Conservation (phyloP, 2,113 vertebrate genomes). For the Natator depressus region DNA sequence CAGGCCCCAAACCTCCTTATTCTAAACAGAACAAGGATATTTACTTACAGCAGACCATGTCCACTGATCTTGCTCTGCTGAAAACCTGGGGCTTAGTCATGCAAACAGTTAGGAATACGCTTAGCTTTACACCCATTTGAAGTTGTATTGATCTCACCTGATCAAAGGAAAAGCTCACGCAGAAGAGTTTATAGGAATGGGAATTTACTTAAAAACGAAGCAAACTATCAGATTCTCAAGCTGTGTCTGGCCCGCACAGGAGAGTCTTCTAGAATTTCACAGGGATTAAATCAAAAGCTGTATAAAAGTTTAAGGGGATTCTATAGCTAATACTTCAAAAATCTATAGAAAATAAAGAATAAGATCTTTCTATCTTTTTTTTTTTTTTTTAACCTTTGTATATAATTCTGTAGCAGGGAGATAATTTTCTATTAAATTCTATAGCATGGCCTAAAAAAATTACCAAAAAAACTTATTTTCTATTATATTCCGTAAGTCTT, state of each 20-base stretch:
- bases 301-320: background rate
- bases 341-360: background rate
- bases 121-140: background rate
- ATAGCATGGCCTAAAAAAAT: background rate
- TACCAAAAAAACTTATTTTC: constrained; percentile 20
- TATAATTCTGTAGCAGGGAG: background rate
- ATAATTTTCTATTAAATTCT: constrained; percentile 47
- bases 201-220: background rate
- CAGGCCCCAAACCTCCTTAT: background rate
- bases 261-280: background rate
- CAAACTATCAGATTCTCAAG: accelerated
- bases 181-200: background rate
- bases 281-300: background rate
- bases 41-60: accelerated
- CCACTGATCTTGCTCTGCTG: background rate
- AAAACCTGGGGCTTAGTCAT: background rate
- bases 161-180: background rate
- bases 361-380: background rate
- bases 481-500: background rate
- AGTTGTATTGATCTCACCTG: background rate
- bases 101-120: background rate
- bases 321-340: background rate
- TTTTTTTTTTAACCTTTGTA: background rate
- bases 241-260: background rate
- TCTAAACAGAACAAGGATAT: background rate